phyloP scores from a whole-genome alignment of 2,797 vertebrate genomes.

The Sebastes glaucus region DNA sequence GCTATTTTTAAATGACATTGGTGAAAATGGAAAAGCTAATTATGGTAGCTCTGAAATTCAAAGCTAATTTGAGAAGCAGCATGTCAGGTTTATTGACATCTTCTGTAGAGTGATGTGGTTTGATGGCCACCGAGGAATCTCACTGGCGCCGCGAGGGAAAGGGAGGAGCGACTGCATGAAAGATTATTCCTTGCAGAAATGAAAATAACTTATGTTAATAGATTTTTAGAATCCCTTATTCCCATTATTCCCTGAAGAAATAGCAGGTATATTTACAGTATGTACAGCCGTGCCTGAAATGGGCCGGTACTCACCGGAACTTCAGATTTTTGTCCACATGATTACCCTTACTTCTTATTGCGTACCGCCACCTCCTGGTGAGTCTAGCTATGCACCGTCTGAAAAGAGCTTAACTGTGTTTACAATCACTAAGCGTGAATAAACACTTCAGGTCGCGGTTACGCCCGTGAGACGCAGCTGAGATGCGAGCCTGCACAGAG shows the following conservation, averaged over 20 bases:
- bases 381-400: background rate
- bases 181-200: constrained; percentile 55
- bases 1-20: constrained; percentile 80
- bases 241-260: constrained; percentile 27
- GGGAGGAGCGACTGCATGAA: constrained; percentile 52
- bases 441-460: background rate
- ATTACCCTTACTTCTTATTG: background rate
- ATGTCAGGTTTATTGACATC: constrained; percentile 84
- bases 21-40: constrained; percentile 84
- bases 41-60: constrained; percentile 81
- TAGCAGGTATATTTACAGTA: constrained; percentile 36
- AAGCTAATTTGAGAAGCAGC: constrained; percentile 80
- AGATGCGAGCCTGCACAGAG: background rate
- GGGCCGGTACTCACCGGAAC: background rate
- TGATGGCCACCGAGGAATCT: constrained; percentile 76
- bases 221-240: constrained; percentile 54
- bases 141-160: constrained; percentile 46
- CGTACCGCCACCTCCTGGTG: background rate
- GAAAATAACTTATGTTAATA: constrained; percentile 63
- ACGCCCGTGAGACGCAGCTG: background rate
- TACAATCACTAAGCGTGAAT: background rate
- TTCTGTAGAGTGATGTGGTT: constrained; percentile 76
- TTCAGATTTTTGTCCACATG: background rate
- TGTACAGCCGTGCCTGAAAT: background rate
- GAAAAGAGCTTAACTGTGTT: background rate